A percentile compares a stretch with the other conserved stretches of the same genome.
These are phyloP conservation scores for Ornithoptera priamus DNA, from an alignment of 2,888 invertebrate species.

Conservation along the genomic window DNA sequence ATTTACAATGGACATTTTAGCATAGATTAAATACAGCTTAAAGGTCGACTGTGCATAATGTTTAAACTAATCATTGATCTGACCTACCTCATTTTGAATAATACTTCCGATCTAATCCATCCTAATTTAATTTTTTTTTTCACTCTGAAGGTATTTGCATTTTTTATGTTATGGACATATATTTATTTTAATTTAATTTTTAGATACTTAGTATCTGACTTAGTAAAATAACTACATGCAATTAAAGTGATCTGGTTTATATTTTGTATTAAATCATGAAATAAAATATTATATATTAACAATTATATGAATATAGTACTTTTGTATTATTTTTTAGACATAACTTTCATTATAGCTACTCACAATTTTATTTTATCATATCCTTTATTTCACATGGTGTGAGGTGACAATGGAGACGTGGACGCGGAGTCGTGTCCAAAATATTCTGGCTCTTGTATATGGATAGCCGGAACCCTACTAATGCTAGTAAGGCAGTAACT, in stretches of 20 bases:
- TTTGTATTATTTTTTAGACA: not conserved
- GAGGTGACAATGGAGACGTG: too few relatives aligned
- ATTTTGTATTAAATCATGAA: not conserved
- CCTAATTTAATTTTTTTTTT: not conserved
- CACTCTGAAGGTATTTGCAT: not conserved
- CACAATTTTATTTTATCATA: too few relatives aligned
- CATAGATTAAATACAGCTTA: slow-evolving; percentile 41
- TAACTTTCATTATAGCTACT: not conserved
- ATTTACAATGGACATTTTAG: slow-evolving; percentile 32
- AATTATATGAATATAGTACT: not conserved
- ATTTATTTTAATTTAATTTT: not conserved
- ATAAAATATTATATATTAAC: not conserved
- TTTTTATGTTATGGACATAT: not conserved
- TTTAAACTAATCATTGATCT: slow-evolving; percentile 17
- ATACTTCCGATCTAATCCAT: not conserved
- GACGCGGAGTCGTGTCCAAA: too few relatives aligned
- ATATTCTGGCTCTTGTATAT: too few relatives aligned
- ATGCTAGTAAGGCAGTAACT: not conserved
- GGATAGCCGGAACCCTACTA: too few relatives aligned
- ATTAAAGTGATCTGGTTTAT: not conserved
- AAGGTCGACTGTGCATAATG: slow-evolving; percentile 15
- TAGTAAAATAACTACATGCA: not conserved
- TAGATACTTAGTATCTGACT: slow-evolving; percentile 6
- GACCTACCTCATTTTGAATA: slow-evolving; percentile 28
- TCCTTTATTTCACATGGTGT: too few relatives aligned